Percentiles rank a stretch among this genome's conserved stretches.
These are phyloP conservation scores for Xyrauchen texanus DNA, from an alignment of 2,113 vertebrate genomes.

Conservation along the genomic window DNA sequence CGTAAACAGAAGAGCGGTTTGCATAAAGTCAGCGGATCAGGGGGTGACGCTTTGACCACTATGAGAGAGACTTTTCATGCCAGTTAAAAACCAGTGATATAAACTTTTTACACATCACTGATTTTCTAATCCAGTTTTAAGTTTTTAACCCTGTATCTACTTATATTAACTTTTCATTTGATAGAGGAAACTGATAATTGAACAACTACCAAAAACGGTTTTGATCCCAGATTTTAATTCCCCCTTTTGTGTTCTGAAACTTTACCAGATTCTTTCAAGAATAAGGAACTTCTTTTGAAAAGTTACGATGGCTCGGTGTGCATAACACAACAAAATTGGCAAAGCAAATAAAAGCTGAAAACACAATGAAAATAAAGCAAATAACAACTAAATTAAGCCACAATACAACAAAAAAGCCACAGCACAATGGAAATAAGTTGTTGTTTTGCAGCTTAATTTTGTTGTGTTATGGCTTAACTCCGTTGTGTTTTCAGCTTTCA, in stretches of 20 bases:
- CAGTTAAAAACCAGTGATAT: conserved; percentile 19
- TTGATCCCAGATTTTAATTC: not conserved
- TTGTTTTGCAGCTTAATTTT: too few species aligned
- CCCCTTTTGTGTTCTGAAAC: not conserved
- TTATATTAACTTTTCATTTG: not conserved
- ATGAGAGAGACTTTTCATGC: conserved; percentile 41
- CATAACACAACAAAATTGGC: too few species aligned
- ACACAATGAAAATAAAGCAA: too few species aligned
- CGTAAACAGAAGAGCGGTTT: conserved; percentile 61
- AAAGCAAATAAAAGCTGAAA: too few species aligned
- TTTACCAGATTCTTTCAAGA: not conserved
- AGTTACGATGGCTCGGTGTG: too few species aligned
- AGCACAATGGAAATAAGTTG: too few species aligned
- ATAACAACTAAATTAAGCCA: too few species aligned
- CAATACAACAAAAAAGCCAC: too few species aligned
- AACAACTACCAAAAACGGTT: not conserved
- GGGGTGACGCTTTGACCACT: conserved; percentile 54
- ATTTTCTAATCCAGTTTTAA: not conserved
- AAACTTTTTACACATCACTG: not conserved
- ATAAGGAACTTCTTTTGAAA: too few species aligned
- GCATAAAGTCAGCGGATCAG: conserved; percentile 38
- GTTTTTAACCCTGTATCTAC: not conserved
- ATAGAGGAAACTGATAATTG: not conserved
- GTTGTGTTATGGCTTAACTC: too few species aligned
- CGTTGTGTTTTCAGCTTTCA: too few species aligned